These are phyloP conservation scores for Thomomys bottae DNA, from an alignment of 2,113 vertebrate species.

Conservation along the genomic window DNA sequence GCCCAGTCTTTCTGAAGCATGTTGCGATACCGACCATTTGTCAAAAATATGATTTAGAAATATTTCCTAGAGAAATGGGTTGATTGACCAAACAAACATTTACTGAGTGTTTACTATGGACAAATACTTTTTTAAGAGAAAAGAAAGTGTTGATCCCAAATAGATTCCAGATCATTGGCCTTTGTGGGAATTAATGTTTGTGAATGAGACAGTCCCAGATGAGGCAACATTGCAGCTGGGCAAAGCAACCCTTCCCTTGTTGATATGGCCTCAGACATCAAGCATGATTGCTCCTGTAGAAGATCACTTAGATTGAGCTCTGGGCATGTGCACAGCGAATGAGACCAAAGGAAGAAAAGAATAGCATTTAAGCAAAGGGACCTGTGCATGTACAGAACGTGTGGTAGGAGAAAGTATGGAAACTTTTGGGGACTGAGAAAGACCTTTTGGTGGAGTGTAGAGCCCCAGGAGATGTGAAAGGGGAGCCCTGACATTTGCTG, in stretches of 20 bases:
- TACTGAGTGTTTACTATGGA: background rate
- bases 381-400: background rate
- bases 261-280: background rate
- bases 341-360: background rate
- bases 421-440: background rate
- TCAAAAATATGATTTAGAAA: conserved; percentile 9
- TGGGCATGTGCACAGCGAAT: background rate
- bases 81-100: background rate
- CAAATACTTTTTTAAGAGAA: background rate
- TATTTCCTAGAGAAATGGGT: background rate
- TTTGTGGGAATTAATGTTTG: background rate
- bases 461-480: accelerated
- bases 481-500: background rate
- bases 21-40: background rate
- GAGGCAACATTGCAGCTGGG: background rate
- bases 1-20: background rate
- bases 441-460: background rate
- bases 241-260: background rate
- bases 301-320: background rate
- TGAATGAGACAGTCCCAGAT: background rate
- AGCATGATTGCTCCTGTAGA: background rate
- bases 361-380: background rate
- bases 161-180: background rate
- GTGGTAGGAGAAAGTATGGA: background rate
- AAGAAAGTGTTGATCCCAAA: background rate